phyloP scores from a whole-genome alignment of 2,797 vertebrate genomes.

The Spheniscus humboldti region DNA sequence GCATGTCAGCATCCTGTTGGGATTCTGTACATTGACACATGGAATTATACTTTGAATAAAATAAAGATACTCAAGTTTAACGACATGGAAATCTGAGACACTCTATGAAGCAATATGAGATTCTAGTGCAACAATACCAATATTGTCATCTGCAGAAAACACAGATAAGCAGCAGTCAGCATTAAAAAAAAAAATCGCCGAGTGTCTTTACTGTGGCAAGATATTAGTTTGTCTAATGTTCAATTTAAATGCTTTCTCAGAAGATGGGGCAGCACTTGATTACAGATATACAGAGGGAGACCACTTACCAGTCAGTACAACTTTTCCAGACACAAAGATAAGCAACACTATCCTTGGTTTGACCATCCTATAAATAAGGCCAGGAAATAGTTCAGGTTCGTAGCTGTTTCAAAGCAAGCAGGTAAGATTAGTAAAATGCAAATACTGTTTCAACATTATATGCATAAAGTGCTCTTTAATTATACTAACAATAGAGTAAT shows the following conservation, averaged over 20 bases:
- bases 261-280: neutral
- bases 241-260: neutral
- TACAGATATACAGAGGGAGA: neutral
- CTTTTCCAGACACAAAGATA: constrained; percentile 97
- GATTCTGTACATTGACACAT: neutral
- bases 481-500: neutral
- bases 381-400: constrained; percentile 95
- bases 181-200: neutral
- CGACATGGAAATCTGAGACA: neutral
- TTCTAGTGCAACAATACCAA: neutral
- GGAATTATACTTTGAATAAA: neutral
- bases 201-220: neutral
- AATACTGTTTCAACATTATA: neutral
- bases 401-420: constrained; percentile 78
- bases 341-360: constrained; percentile 94
- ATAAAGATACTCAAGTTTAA: neutral
- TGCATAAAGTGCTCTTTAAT: neutral
- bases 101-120: neutral
- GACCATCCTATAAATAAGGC: constrained; percentile 96
- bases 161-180: neutral
- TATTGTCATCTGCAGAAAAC: neutral
- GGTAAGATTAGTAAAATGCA: neutral
- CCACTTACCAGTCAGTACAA: constrained; percentile 91
- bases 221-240: neutral
- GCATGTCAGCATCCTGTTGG: neutral